Evolutionary conservation across 2,797 vertebrate genomes (phyloP).

Genomic region (Oreortyx pictus): DNA sequence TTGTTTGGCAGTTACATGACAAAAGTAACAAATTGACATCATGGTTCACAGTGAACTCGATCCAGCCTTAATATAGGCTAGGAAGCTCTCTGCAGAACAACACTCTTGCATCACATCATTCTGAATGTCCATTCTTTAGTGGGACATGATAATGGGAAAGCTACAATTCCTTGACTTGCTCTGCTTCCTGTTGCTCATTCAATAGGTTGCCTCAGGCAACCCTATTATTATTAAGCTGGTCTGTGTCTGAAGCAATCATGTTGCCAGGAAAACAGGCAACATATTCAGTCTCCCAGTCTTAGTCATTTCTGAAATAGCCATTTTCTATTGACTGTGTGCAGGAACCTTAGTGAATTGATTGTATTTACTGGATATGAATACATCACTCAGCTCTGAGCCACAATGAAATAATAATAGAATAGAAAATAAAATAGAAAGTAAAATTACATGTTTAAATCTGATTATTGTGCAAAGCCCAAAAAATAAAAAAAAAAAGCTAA

Average conservation of each 20-base stretch:
- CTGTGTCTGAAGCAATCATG: not conserved
- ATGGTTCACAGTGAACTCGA: not conserved
- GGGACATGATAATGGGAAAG: not conserved
- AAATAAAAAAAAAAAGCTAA: not conserved
- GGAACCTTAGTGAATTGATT: not conserved
- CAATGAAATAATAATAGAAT: not conserved
- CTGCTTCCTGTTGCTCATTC: not conserved
- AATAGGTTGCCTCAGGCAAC: not conserved
- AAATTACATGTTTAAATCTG: not conserved
- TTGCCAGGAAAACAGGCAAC: not conserved
- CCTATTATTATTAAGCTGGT: not conserved
- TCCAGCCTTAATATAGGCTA: fast-evolving
- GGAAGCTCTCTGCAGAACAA: not conserved
- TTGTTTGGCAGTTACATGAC: not conserved
- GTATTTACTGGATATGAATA: not conserved
- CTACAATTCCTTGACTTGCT: not conserved
- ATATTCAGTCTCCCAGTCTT: not conserved
- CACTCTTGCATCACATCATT: not conserved
- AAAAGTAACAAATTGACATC: not conserved
- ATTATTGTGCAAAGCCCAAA: not conserved
- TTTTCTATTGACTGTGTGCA: not conserved
- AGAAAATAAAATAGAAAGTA: not conserved
- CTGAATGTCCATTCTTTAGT: not conserved
- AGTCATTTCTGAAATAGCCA: not conserved
- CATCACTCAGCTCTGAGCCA: not conserved